Conservation (phyloP, 2,888 invertebrate genomes). For the Eupithecia subfuscata region DNA sequence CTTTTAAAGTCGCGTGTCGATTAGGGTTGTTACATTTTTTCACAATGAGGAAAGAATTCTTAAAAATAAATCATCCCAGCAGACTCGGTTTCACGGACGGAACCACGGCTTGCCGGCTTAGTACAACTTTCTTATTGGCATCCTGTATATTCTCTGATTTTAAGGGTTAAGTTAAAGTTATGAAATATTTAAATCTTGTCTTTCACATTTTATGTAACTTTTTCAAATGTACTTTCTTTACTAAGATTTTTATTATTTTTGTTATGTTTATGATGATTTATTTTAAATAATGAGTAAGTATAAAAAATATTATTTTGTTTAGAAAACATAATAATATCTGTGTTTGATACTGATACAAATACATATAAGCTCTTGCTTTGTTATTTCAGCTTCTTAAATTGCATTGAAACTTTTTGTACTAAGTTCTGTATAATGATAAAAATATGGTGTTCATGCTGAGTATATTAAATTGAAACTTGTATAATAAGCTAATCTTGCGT, state of each 20-base stretch:
- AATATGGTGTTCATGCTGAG: neutral
- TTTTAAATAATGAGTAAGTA: constrained; percentile 7
- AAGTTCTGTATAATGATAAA: neutral
- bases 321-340: neutral
- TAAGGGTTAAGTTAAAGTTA: neutral
- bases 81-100: no score
- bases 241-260: constrained; percentile 11
- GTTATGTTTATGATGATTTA: constrained; percentile 30
- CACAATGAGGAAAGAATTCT: no score
- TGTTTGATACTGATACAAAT: neutral
- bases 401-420: neutral
- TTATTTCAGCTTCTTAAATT: neutral
- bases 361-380: neutral
- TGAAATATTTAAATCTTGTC: neutral
- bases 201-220: neutral
- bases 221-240: neutral
- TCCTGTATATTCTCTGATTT: neutral
- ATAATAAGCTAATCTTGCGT: neutral
- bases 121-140: no score
- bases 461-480: neutral
- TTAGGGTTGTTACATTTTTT: no score
- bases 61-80: no score
- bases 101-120: no score
- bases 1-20: no score
- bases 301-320: neutral